Evolutionary conservation across 2,888 invertebrate species (phyloP).

Genomic region (Dolomedes plantarius): DNA sequence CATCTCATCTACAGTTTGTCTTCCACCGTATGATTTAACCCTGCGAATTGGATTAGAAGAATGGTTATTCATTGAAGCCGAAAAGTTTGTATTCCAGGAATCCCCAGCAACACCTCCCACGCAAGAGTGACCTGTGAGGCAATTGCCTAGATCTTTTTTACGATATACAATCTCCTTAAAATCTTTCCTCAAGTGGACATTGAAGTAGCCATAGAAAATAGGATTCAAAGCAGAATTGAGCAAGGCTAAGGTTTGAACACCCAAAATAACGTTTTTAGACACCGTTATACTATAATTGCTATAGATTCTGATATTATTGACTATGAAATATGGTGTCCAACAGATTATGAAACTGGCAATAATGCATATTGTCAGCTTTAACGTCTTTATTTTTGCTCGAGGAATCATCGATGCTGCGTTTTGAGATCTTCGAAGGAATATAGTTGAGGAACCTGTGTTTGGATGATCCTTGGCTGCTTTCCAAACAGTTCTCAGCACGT

Average conservation of each 20-base stretch:
- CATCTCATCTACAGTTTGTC: neutral
- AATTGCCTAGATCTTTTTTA: constrained; percentile 48
- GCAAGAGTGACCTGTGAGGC: constrained; percentile 36
- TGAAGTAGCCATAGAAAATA: constrained; percentile 78
- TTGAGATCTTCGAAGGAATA: constrained; percentile 55
- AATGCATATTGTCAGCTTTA: constrained; percentile 78
- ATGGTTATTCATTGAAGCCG: constrained; percentile 29
- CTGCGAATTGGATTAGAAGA: constrained; percentile 17
- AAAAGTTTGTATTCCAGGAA: constrained; percentile 46
- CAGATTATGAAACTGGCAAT: constrained; percentile 78
- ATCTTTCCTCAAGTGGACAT: constrained; percentile 74
- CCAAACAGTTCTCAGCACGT: constrained; percentile 78
- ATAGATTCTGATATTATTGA: constrained; percentile 77
- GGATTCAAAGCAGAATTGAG: constrained; percentile 77
- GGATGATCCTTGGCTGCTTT: constrained; percentile 58
- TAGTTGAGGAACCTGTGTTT: constrained; percentile 17
- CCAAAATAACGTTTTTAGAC: constrained; percentile 76
- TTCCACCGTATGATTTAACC: constrained; percentile 9
- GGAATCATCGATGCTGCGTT: constrained; percentile 76
- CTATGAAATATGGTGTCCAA: constrained; percentile 78
- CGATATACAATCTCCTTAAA: constrained; percentile 69
- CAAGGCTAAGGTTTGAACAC: constrained; percentile 76
- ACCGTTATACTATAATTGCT: constrained; percentile 76
- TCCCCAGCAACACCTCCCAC: constrained; percentile 7
- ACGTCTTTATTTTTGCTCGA: constrained; percentile 78